Percentiles rank a stretch among this genome's conserved stretches.
These are phyloP conservation scores for Dryobotodes eremita DNA, from an alignment of 2,888 invertebrate species.

Conservation along the genomic window DNA sequence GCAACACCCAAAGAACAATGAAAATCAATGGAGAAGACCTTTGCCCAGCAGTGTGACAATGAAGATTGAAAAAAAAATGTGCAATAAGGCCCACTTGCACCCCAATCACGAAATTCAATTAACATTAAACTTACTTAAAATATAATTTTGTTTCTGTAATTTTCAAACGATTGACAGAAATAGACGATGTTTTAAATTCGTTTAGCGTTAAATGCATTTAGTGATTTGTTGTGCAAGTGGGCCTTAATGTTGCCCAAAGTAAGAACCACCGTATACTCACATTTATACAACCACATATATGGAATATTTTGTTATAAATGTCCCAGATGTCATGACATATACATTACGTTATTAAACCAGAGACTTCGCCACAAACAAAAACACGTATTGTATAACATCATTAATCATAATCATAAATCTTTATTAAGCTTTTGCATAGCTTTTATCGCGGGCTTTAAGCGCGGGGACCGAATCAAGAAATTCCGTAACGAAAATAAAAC, in stretches of 20 bases:
- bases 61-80: not conserved
- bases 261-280: not conserved
- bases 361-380: slow-evolving; percentile 1
- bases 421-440: no score
- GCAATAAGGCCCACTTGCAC: not conserved
- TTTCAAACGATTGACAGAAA: not conserved
- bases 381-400: not conserved
- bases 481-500: no score
- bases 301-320: not conserved
- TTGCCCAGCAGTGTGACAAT: not conserved
- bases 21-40: fast-evolving
- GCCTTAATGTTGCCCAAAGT: not conserved
- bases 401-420: no score
- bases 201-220: not conserved
- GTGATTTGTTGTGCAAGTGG: no score
- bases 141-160: not conserved
- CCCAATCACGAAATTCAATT: not conserved
- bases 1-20: not conserved
- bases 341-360: not conserved
- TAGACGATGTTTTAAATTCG: not conserved
- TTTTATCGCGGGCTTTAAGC: no score
- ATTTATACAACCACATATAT: not conserved
- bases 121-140: not conserved
- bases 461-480: no score
- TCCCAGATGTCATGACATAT: not conserved